Conservation (phyloP, 2,888 invertebrate genomes). For the Nephrotoma appendiculata region DNA sequence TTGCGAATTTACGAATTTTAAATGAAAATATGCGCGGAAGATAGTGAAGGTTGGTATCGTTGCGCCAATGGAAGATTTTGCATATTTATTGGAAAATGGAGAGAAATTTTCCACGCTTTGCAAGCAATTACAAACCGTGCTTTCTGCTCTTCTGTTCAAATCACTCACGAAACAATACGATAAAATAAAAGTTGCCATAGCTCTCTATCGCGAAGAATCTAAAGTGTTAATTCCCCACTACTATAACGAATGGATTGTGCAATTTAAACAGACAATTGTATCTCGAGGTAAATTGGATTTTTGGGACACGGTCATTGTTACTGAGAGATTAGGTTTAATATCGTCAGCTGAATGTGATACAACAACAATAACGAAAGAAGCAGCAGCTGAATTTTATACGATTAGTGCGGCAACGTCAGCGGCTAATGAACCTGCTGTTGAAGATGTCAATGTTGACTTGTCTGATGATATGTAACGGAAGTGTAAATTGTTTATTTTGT, state of each 20-base stretch:
- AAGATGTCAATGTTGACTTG: conserved; percentile 9
- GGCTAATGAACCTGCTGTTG: background rate
- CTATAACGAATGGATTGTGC: conserved; percentile 27
- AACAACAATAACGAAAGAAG: conserved; percentile 9
- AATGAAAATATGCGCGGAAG: conserved; percentile 11
- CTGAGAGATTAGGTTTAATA: conserved; percentile 21
- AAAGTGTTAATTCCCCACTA: conserved; percentile 21
- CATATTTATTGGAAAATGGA: conserved; percentile 31
- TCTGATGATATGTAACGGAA: conserved; percentile 9
- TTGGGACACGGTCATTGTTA: conserved; percentile 23
- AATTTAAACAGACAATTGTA: conserved; percentile 22
- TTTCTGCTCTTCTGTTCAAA: conserved; percentile 21
- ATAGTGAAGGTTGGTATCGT: conserved; percentile 38
- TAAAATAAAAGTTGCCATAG: conserved; percentile 21
- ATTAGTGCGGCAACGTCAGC: background rate
- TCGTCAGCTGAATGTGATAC: conserved; percentile 9
- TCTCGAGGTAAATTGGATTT: conserved; percentile 20
- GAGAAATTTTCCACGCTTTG: conserved; percentile 22
- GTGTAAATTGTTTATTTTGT: background rate
- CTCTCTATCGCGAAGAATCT: conserved; percentile 31
- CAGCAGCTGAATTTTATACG: conserved; percentile 10
- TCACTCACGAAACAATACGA: conserved; percentile 19
- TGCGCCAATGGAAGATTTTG: conserved; percentile 46
- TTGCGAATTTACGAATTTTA: background rate
- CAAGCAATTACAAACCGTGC: conserved; percentile 23